Conservation (phyloP, 2,113 vertebrate genomes). For the Coturnix japonica region DNA sequence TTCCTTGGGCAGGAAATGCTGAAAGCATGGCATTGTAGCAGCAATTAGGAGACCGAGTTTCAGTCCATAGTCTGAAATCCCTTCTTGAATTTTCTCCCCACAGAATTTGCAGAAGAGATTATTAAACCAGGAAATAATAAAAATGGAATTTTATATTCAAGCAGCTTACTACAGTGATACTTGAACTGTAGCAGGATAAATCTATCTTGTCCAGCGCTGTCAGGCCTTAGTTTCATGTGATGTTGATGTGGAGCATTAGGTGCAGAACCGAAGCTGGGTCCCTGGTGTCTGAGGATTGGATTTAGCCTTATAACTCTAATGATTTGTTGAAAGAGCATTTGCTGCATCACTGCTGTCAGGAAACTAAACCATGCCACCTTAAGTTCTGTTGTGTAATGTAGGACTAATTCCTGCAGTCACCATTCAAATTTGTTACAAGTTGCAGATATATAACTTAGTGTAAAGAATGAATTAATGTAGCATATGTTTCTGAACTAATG, state of each 20-base stretch:
- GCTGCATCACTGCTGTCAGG: not conserved
- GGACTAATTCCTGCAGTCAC: not conserved
- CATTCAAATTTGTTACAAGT: not conserved
- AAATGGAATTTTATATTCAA: not conserved
- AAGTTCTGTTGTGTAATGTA: not conserved
- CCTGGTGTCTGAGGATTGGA: not conserved
- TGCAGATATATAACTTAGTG: not conserved
- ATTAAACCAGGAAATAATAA: not conserved
- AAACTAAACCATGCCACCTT: not conserved
- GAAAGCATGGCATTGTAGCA: not conserved
- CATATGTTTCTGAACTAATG: not conserved
- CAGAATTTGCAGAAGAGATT: not conserved
- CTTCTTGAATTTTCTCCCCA: not conserved
- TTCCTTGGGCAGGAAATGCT: not conserved
- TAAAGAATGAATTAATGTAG: not conserved
- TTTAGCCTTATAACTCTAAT: not conserved
- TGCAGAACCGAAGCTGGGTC: not conserved
- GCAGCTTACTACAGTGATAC: not conserved
- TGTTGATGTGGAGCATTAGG: accelerated
- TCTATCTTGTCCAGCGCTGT: not conserved
- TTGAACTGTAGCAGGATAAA: not conserved
- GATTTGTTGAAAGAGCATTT: not conserved
- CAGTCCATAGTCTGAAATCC: not conserved
- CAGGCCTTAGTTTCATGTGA: not conserved
- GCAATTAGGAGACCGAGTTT: not conserved